These are phyloP conservation scores for Eospalax fontanierii DNA, from an alignment of 2,797 vertebrate species.

Conservation along the genomic window DNA sequence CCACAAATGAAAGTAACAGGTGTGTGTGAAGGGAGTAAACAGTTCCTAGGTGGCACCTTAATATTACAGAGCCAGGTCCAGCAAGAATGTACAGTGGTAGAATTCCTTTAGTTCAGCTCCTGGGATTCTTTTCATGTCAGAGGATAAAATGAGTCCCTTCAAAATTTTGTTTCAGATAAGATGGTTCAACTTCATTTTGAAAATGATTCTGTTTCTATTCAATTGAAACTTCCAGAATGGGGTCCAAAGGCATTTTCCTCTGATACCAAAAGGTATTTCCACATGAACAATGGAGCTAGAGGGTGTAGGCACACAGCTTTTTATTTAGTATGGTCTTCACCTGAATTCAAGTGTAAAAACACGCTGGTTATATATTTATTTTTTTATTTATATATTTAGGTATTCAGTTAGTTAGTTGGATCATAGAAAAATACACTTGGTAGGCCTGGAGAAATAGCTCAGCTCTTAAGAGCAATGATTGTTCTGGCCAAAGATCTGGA, in stretches of 20 bases:
- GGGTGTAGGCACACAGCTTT: not conserved
- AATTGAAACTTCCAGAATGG: slow-evolving; percentile 21
- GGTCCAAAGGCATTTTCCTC: slow-evolving; percentile 41
- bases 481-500: too few relatives aligned
- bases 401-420: not conserved
- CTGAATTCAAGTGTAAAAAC: slow-evolving; percentile 38
- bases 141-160: slow-evolving; percentile 41
- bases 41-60: slow-evolving; percentile 85
- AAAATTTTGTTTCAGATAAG: slow-evolving; percentile 12
- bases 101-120: slow-evolving; percentile 47
- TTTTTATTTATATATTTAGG: too few relatives aligned
- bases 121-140: not conserved
- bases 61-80: slow-evolving; percentile 78
- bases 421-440: too few relatives aligned
- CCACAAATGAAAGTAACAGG: slow-evolving; percentile 90
- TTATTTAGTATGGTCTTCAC: not conserved
- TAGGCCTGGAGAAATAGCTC: too few relatives aligned
- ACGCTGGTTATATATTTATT: too few relatives aligned
- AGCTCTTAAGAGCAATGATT: too few relatives aligned
- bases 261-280: not conserved
- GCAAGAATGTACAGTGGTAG: slow-evolving; percentile 17
- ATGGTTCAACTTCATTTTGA: slow-evolving; percentile 1
- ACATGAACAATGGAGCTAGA: not conserved
- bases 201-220: slow-evolving; percentile 15
- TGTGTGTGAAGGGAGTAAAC: slow-evolving; percentile 88